Evolutionary conservation across 2,888 invertebrate genomes (phyloP).

Genomic region (Carabus problematicus): DNA sequence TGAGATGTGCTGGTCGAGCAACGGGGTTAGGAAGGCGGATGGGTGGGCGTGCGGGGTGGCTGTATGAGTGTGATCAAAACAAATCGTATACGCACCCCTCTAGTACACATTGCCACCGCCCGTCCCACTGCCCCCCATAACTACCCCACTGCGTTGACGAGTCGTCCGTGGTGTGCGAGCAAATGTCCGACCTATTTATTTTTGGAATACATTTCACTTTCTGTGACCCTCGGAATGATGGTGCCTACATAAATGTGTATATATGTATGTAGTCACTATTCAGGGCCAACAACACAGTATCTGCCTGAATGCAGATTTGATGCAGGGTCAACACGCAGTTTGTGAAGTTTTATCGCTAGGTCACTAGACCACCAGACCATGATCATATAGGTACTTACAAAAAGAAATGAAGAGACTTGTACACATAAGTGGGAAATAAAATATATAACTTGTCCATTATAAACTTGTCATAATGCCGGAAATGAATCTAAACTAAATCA

Average conservation of each 20-base stretch:
- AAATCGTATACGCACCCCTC: constrained; percentile 55
- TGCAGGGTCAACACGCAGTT: too few relatives aligned
- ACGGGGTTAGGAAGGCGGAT: neutral
- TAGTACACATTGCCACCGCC: neutral
- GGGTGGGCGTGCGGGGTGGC: constrained; percentile 4
- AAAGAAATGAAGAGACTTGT: too few relatives aligned
- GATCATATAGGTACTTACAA: too few relatives aligned
- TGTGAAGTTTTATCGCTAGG: too few relatives aligned
- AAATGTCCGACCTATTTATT: constrained; percentile 30
- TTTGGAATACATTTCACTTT: constrained; percentile 40
- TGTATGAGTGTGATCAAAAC: constrained; percentile 55
- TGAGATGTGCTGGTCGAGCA: neutral
- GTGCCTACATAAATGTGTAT: constrained; percentile 5
- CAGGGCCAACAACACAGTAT: neutral
- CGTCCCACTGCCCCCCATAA: neutral
- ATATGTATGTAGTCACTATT: neutral
- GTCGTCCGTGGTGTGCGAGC: constrained; percentile 18
- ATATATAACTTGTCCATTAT: too few relatives aligned
- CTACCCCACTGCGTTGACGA: constrained; percentile 8
- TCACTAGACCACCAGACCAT: too few relatives aligned
- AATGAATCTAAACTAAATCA: too few relatives aligned
- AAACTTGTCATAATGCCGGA: too few relatives aligned
- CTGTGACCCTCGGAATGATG: neutral
- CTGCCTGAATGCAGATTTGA: neutral
- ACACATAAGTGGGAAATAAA: too few relatives aligned